Evolutionary conservation across 2,113 vertebrate species (phyloP).

Genomic region (Dipodomys merriami): DNA sequence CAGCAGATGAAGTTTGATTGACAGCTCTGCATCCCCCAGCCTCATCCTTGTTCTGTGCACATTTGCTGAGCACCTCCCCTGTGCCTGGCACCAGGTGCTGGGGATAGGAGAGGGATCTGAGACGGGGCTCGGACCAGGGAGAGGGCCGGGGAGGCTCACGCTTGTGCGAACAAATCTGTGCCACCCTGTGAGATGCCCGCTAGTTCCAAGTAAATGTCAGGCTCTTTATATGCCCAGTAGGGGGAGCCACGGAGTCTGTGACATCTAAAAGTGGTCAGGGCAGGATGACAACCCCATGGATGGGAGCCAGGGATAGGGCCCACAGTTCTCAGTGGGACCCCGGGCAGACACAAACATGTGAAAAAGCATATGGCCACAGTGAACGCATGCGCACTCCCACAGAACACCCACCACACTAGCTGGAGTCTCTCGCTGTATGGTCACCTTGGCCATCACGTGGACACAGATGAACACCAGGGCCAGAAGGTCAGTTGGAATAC

Average conservation of each 20-base stretch:
- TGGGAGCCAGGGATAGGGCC: too few relatives aligned
- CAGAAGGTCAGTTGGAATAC: neutral
- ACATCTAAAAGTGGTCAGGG: neutral
- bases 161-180: neutral
- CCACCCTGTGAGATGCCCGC: neutral
- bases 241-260: neutral
- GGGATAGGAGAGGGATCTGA: neutral
- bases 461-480: neutral
- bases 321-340: too few relatives aligned
- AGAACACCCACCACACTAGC: neutral
- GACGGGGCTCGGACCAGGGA: fast-evolving
- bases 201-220: neutral
- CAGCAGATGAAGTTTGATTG: neutral
- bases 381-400: neutral
- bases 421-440: too few relatives aligned
- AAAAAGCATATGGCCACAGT: neutral
- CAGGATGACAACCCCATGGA: too few relatives aligned
- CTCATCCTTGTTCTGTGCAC: fast-evolving
- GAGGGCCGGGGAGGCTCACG: neutral
- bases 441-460: neutral
- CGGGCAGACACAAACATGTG: neutral
- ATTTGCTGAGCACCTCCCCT: constrained; percentile 21
- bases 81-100: neutral
- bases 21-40: neutral
- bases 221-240: neutral